phyloP scores from a whole-genome alignment of 2,797 vertebrate genomes.

The Cynopterus sphinx region DNA sequence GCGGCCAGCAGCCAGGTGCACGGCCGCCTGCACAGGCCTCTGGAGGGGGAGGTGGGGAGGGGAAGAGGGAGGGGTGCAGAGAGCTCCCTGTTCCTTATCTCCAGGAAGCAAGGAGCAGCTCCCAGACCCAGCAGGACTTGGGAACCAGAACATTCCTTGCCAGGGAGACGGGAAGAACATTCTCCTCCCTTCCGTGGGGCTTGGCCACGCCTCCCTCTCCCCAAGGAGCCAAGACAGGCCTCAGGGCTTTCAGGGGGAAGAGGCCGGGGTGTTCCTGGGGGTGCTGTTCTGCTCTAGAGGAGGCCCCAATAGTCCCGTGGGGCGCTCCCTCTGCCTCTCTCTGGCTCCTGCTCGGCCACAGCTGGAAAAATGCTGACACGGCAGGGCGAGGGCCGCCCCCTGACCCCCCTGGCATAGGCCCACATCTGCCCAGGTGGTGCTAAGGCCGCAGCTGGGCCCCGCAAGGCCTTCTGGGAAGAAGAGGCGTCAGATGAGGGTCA shows the following conservation, averaged over 20 bases:
- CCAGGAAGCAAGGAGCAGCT: not conserved
- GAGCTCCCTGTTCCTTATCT: not conserved
- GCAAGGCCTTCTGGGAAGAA: not conserved
- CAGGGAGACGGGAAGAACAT: not conserved
- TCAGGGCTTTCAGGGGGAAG: not conserved
- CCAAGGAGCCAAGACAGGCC: not conserved
- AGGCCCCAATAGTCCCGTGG: not conserved
- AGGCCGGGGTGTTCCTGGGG: not conserved
- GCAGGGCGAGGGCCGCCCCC: too few relatives aligned
- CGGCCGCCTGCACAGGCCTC: not conserved
- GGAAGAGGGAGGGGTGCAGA: not conserved
- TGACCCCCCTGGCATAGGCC: not conserved
- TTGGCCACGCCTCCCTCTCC: not conserved
- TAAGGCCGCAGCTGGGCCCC: not conserved
- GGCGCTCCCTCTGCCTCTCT: too few relatives aligned
- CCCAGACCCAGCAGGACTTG: not conserved
- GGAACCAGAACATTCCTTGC: not conserved
- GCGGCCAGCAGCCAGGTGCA: not conserved
- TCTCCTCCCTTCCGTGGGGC: not conserved
- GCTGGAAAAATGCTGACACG: not conserved
- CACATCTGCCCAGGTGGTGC: not conserved
- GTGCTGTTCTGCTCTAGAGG: not conserved
- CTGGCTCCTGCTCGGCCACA: not conserved
- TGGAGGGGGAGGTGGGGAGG: too few relatives aligned
- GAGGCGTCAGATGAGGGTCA: accelerated